A percentile compares a stretch with the other conserved stretches of the same genome.
These are phyloP conservation scores for Orchesella cincta DNA, from an alignment of 1,140 invertebrate genomes.

Conservation along the genomic window DNA sequence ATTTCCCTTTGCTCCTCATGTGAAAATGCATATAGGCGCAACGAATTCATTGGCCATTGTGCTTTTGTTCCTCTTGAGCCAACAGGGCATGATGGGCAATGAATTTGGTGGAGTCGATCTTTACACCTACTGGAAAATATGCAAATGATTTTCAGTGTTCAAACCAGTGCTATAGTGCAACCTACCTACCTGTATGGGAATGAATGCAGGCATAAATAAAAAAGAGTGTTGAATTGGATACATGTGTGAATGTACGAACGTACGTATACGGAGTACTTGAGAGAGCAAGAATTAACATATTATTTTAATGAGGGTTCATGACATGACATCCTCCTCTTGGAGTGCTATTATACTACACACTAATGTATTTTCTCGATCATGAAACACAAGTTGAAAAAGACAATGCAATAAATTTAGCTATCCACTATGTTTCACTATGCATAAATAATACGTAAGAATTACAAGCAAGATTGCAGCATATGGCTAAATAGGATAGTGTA, in stretches of 20 bases:
- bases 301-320: constrained; percentile 12
- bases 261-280: too few species aligned
- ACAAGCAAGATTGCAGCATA: too few species aligned
- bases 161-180: too few species aligned
- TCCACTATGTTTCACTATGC: too few species aligned
- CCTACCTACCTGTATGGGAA: neutral
- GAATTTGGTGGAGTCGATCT: constrained; percentile 23
- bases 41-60: constrained; percentile 11
- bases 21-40: neutral
- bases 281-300: neutral
- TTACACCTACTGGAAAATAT: constrained; percentile 25
- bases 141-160: neutral
- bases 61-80: neutral
- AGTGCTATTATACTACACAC: neutral
- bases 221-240: neutral
- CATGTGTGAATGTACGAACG: too few species aligned
- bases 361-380: neutral
- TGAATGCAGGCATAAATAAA: neutral
- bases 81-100: neutral
- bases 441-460: too few species aligned
- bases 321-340: neutral
- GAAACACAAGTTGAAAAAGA: neutral
- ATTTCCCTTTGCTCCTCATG: neutral
- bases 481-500: too few species aligned
- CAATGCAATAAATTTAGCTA: neutral